A percentile compares a stretch with the other conserved stretches of the same genome.
These are phyloP conservation scores for Hipparchia sbordonii DNA, from an alignment of 2,888 invertebrate genomes.

Conservation along the genomic window DNA sequence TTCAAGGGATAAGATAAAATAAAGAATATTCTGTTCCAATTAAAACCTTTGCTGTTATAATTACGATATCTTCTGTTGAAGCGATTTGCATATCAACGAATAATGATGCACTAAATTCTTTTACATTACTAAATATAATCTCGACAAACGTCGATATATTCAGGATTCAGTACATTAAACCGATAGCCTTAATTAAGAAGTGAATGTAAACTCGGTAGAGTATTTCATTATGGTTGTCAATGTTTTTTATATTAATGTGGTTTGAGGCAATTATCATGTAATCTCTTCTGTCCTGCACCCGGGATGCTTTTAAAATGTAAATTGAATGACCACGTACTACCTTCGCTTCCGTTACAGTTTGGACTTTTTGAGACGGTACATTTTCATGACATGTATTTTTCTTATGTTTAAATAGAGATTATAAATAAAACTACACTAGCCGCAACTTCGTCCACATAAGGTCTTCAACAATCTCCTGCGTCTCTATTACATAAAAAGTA, in stretches of 20 bases:
- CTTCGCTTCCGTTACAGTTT: slow-evolving; percentile 34
- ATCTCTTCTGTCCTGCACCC: slow-evolving; percentile 44
- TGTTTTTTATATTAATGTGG: slow-evolving; percentile 50
- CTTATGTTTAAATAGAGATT: too few relatives aligned
- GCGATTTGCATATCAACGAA: slow-evolving; percentile 22
- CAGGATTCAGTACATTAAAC: slow-evolving; percentile 41
- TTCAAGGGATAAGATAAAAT: slow-evolving; percentile 21
- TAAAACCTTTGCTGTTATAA: slow-evolving; percentile 24
- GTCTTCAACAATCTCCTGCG: too few relatives aligned
- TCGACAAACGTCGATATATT: slow-evolving; percentile 21
- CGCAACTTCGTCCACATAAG: too few relatives aligned
- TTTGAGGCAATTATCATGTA: slow-evolving; percentile 53
- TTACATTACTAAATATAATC: slow-evolving; percentile 17
- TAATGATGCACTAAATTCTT: slow-evolving; percentile 4
- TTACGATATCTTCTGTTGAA: slow-evolving; percentile 22
- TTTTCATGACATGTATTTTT: slow-evolving; percentile 3
- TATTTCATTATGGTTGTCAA: slow-evolving; percentile 50
- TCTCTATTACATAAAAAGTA: too few relatives aligned
- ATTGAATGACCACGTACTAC: slow-evolving; percentile 45
- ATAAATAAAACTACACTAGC: too few relatives aligned
- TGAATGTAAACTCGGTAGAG: slow-evolving; percentile 43
- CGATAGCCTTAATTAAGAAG: slow-evolving; percentile 53
- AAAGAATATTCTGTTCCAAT: slow-evolving; percentile 25
- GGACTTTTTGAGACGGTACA: slow-evolving; percentile 16
- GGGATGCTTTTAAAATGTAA: slow-evolving; percentile 53